Percentiles rank a stretch among this genome's conserved stretches.
Conservation (phyloP, 2,888 invertebrate genomes). For the Ernsta delagoae region DNA sequence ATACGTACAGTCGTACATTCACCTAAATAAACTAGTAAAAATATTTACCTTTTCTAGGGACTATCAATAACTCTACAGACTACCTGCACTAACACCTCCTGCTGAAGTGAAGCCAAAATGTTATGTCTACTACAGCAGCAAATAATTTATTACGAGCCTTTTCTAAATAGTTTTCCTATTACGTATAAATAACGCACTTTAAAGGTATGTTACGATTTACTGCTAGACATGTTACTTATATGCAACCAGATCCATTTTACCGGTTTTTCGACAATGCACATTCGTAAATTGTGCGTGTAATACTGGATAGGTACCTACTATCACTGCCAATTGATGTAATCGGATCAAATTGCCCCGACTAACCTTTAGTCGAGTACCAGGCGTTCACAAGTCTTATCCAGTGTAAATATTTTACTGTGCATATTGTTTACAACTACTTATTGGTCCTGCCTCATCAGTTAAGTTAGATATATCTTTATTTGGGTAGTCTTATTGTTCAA, state of each 20-base stretch:
- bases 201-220: not conserved
- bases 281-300: slow-evolving; percentile 27
- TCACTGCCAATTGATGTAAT: slow-evolving; percentile 66
- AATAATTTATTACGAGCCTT: slow-evolving; percentile 8
- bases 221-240: not conserved
- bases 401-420: no score
- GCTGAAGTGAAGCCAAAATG: no score
- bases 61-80: no score
- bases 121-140: not conserved
- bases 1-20: no score
- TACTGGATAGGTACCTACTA: slow-evolving; percentile 39
- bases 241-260: not conserved
- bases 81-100: no score
- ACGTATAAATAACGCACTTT: not conserved
- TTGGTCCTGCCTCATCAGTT: no score
- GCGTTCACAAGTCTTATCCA: no score
- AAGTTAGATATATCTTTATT: no score
- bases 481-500: no score
- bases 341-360: slow-evolving; percentile 58
- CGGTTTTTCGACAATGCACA: slow-evolving; percentile 14
- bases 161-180: not conserved
- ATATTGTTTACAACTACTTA: no score
- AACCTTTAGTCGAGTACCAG: slow-evolving; percentile 42
- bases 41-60: no score
- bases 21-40: no score